These are phyloP conservation scores for Periplaneta americana DNA, from an alignment of 1,140 invertebrate species.

Conservation along the genomic window DNA sequence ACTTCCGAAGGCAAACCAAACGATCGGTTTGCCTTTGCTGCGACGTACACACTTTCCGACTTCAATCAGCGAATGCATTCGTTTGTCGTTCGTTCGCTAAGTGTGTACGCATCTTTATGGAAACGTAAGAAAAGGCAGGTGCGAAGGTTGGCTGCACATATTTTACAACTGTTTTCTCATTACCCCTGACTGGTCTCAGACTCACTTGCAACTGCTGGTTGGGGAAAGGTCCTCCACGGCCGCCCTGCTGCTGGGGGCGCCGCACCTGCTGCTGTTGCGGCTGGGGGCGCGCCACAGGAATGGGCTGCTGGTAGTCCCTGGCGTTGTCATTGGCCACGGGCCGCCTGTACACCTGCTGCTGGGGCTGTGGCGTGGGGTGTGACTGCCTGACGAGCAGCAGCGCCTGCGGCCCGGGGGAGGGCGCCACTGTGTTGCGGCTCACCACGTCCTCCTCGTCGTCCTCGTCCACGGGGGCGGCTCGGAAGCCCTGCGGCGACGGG, in stretches of 20 bases:
- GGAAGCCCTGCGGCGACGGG: not conserved
- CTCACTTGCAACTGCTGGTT: conserved; percentile 2
- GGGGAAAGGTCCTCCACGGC: not conserved
- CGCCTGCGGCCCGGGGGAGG: not conserved
- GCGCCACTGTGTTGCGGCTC: conserved; percentile 8
- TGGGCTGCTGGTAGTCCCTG: not conserved
- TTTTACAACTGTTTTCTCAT: too few relatives aligned
- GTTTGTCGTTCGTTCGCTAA: too few relatives aligned
- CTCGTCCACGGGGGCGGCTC: not conserved
- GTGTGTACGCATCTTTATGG: too few relatives aligned
- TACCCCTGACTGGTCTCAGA: not conserved
- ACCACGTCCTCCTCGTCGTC: conserved; percentile 10
- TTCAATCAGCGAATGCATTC: too few relatives aligned
- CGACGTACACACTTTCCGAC: too few relatives aligned
- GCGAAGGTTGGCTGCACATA: too few relatives aligned
- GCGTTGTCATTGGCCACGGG: not conserved
- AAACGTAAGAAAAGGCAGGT: too few relatives aligned
- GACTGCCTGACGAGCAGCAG: not conserved
- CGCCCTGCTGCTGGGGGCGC: not conserved
- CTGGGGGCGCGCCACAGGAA: not conserved
- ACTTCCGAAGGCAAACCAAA: too few relatives aligned
- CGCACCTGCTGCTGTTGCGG: not conserved
- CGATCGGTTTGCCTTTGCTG: too few relatives aligned
- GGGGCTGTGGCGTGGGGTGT: not conserved
- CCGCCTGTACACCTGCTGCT: not conserved